Conservation (phyloP, 1,140 invertebrate genomes). For the Danaus plexippus region DNA sequence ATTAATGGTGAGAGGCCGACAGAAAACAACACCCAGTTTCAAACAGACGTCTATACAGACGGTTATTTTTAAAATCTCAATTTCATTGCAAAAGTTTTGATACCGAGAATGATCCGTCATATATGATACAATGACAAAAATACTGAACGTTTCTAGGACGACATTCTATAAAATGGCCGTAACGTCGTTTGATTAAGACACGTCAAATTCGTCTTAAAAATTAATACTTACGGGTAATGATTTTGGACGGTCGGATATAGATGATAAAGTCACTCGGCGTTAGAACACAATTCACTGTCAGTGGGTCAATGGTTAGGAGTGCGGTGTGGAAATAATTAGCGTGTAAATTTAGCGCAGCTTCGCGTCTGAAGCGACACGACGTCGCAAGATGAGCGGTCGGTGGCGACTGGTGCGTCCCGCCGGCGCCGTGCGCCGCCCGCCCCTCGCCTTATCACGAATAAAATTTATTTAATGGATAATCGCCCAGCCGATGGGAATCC, state of each 20-base stretch:
- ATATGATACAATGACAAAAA: slow-evolving; percentile 50
- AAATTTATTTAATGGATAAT: slow-evolving; percentile 69
- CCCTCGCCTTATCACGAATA: slow-evolving; percentile 61
- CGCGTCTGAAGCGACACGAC: slow-evolving; percentile 35
- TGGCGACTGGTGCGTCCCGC: slow-evolving; percentile 52
- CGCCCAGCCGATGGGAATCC: slow-evolving; percentile 45
- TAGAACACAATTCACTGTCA: slow-evolving; percentile 55
- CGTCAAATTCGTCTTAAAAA: slow-evolving; percentile 24
- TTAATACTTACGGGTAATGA: slow-evolving; percentile 29
- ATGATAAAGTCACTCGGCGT: slow-evolving; percentile 27
- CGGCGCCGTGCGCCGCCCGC: slow-evolving; percentile 52
- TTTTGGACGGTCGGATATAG: slow-evolving; percentile 17
- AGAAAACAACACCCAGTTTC: slow-evolving; percentile 10
- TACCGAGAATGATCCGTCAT: slow-evolving; percentile 30
- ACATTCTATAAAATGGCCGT: slow-evolving; percentile 60
- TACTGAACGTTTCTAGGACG: slow-evolving; percentile 51
- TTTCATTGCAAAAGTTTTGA: slow-evolving; percentile 21
- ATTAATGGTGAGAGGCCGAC: slow-evolving; percentile 27
- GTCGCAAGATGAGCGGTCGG: slow-evolving; percentile 35
- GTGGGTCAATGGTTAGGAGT: slow-evolving; percentile 38
- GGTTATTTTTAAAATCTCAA: slow-evolving; percentile 33
- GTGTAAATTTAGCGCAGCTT: slow-evolving; percentile 56
- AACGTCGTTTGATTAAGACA: slow-evolving; percentile 45
- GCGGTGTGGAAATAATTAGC: slow-evolving; percentile 40
- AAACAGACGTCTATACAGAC: slow-evolving; percentile 17